phyloP scores from a whole-genome alignment of 2,113 vertebrate species.

The Pandion haliaetus region DNA sequence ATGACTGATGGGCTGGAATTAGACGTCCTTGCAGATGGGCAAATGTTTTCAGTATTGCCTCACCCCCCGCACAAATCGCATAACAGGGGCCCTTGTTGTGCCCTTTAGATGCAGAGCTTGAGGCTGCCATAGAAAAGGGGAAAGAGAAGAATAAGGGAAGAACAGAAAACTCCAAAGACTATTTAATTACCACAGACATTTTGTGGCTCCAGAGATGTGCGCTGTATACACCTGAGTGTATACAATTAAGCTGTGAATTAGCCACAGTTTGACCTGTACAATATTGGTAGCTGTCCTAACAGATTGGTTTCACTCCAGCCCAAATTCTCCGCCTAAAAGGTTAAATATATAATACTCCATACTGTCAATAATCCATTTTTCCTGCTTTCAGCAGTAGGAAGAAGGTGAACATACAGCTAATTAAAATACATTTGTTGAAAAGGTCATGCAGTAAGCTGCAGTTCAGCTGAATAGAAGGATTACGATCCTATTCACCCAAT shows the following conservation, averaged over 20 bases:
- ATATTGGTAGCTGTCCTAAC: slow-evolving; percentile 45
- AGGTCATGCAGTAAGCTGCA: slow-evolving; percentile 71
- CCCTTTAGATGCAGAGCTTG: background rate
- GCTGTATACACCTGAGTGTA: background rate
- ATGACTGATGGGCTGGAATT: background rate
- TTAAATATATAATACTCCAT: slow-evolving; percentile 59
- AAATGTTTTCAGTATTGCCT: background rate
- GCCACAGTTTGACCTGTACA: slow-evolving; percentile 42
- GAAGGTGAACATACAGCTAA: slow-evolving; percentile 60
- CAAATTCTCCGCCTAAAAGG: slow-evolving; percentile 61
- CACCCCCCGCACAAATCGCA: background rate
- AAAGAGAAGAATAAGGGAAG: background rate
- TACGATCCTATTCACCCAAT: slow-evolving; percentile 58
- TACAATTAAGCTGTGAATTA: background rate
- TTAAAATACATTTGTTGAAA: slow-evolving; percentile 72
- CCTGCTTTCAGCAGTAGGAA: slow-evolving; percentile 50
- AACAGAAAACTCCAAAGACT: background rate
- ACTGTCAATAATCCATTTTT: slow-evolving; percentile 56
- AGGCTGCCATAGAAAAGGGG: background rate
- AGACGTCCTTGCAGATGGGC: background rate
- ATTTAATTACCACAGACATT: background rate
- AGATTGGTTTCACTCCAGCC: slow-evolving; percentile 46
- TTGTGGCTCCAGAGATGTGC: background rate
- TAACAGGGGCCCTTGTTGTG: background rate
- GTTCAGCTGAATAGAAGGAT: slow-evolving; percentile 71